These are phyloP conservation scores for Peromyscus polionotus DNA, from an alignment of 2,113 vertebrate species.

Conservation along the genomic window DNA sequence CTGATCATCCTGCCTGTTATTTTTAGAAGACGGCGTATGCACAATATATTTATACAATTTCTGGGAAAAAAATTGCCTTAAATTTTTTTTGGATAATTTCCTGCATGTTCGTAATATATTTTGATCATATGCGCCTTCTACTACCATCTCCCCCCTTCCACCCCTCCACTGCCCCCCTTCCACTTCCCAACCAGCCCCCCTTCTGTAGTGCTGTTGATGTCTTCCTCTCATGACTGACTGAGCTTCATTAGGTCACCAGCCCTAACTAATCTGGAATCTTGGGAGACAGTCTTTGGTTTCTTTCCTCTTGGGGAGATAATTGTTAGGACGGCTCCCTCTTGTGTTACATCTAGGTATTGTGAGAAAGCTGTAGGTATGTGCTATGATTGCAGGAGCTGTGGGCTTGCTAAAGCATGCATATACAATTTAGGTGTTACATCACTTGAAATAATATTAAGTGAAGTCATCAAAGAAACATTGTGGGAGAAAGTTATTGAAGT, in stretches of 20 bases:
- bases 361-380: background rate
- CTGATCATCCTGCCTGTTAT: background rate
- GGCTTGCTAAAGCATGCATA: background rate
- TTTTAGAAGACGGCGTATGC: constrained; percentile 14
- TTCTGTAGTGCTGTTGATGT: background rate
- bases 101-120: background rate
- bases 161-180: background rate
- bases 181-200: background rate
- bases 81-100: background rate
- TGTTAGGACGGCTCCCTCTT: constrained; percentile 59
- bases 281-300: background rate
- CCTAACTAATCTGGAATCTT: background rate
- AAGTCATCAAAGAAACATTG: constrained; percentile 43
- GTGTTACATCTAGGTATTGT: background rate
- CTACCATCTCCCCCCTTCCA: fast-evolving
- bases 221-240: background rate
- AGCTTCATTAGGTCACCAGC: background rate
- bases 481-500: constrained; percentile 17
- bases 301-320: background rate
- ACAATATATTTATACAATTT: background rate
- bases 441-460: constrained; percentile 40
- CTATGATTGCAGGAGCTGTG: background rate
- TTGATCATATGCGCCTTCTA: background rate
- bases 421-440: background rate
- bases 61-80: background rate